phyloP scores from a whole-genome alignment of 1,140 invertebrate genomes.

The Heliconius hewitsoni region DNA sequence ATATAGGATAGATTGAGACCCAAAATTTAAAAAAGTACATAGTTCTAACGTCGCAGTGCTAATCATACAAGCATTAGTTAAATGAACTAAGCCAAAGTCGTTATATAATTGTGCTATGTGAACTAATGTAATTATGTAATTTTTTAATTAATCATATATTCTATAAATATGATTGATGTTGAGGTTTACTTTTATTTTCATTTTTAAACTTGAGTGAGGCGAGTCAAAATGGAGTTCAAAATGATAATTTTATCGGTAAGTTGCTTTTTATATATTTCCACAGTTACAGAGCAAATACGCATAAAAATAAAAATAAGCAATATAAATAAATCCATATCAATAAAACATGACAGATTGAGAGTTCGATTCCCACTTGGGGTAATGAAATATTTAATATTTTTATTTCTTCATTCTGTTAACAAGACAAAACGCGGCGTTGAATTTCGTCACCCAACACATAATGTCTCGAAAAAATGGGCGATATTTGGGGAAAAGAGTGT shows the following conservation, averaged over 20 bases:
- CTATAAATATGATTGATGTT: not conserved
- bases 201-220: not conserved
- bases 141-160: not conserved
- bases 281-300: not conserved
- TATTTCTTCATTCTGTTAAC: too few species aligned
- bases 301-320: not conserved
- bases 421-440: too few species aligned
- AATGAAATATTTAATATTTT: too few species aligned
- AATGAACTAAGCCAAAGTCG: not conserved
- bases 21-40: too few species aligned
- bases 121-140: slow-evolving; percentile 4
- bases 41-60: too few species aligned
- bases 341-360: too few species aligned
- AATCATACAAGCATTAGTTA: not conserved
- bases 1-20: too few species aligned
- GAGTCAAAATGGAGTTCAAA: slow-evolving; percentile 18
- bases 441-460: too few species aligned
- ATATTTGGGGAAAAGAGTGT: too few species aligned
- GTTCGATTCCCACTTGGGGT: too few species aligned
- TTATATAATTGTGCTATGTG: not conserved
- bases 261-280: not conserved
- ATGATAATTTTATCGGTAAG: slow-evolving; percentile 13
- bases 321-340: too few species aligned
- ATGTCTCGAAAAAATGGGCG: too few species aligned
- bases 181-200: not conserved